phyloP scores from a whole-genome alignment of 2,888 invertebrate genomes.

The Serripes groenlandicus region DNA sequence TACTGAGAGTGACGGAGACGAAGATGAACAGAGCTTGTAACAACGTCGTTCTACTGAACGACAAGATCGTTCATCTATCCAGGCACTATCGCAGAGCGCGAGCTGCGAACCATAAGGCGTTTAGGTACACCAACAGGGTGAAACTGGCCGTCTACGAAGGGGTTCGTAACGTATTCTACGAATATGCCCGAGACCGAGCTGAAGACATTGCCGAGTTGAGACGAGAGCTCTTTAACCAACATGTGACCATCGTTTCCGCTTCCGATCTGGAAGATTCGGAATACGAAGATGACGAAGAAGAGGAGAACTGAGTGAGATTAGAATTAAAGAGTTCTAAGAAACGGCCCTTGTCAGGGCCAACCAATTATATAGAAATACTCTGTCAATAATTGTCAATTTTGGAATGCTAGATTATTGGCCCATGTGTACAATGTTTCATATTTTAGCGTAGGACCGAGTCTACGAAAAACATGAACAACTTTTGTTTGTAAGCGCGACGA shows the following conservation, averaged over 20 bases:
- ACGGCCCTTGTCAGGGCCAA: no score
- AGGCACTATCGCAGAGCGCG: constrained; percentile 50
- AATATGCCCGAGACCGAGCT: constrained; percentile 60
- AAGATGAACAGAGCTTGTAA: constrained; percentile 54
- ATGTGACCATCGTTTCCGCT: constrained; percentile 50
- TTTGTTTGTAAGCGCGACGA: no score
- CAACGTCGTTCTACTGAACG: constrained; percentile 57
- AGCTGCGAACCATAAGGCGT: constrained; percentile 46
- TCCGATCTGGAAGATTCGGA: constrained; percentile 27
- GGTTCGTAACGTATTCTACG: constrained; percentile 60
- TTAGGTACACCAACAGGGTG: constrained; percentile 58
- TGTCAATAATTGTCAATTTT: no score
- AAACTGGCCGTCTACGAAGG: constrained; percentile 60
- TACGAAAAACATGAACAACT: no score
- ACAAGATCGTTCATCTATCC: constrained; percentile 57
- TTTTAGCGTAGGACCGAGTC: no score
- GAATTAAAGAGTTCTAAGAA: no score
- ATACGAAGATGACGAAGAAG: no score
- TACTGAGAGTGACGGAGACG: constrained; percentile 36
- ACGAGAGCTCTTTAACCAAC: constrained; percentile 57
- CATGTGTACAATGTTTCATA: no score
- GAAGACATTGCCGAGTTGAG: constrained; percentile 61
- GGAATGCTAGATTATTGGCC: no score
- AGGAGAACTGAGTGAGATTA: no score
- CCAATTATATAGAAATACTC: no score